These are phyloP conservation scores for Bombus fervidus DNA, from an alignment of 1,140 invertebrate genomes.

Conservation along the genomic window DNA sequence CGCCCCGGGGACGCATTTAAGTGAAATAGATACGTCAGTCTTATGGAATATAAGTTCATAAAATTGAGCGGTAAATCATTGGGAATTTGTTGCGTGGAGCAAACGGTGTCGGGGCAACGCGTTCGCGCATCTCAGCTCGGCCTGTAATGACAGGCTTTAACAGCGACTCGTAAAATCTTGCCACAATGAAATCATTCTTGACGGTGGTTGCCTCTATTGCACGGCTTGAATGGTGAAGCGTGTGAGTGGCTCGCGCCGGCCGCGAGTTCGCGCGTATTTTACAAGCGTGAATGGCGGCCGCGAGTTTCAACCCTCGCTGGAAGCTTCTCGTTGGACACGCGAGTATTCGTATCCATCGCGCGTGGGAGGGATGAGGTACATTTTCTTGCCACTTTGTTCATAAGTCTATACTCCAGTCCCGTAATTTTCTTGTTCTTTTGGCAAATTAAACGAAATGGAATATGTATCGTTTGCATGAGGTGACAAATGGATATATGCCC, in stretches of 20 bases:
- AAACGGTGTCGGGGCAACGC: slow-evolving; percentile 19
- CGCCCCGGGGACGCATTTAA: slow-evolving; percentile 70
- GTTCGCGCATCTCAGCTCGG: slow-evolving; percentile 58
- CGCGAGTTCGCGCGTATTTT: slow-evolving; percentile 16
- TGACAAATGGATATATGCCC: too few relatives aligned
- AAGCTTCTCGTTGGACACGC: not conserved
- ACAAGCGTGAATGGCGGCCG: slow-evolving; percentile 14
- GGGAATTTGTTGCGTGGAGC: slow-evolving; percentile 68
- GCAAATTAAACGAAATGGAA: too few relatives aligned
- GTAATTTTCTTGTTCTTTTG: too few relatives aligned
- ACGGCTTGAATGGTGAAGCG: not conserved
- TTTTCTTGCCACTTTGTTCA: not conserved
- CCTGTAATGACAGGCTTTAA: slow-evolving; percentile 80
- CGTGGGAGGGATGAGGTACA: not conserved
- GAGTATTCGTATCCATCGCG: too few relatives aligned
- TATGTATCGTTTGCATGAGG: too few relatives aligned
- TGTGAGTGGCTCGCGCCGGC: slow-evolving; percentile 4
- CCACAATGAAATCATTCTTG: slow-evolving; percentile 79
- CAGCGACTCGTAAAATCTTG: slow-evolving; percentile 80
- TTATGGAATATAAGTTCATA: slow-evolving; percentile 80
- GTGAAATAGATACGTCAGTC: slow-evolving; percentile 80
- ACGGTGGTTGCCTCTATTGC: slow-evolving; percentile 31
- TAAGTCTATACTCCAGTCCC: too few relatives aligned
- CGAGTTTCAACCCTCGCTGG: not conserved
- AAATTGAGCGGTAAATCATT: slow-evolving; percentile 80